Base-by-base conservation (phyloP, 2,888 invertebrate species). In the Aquatica leii region DNA sequence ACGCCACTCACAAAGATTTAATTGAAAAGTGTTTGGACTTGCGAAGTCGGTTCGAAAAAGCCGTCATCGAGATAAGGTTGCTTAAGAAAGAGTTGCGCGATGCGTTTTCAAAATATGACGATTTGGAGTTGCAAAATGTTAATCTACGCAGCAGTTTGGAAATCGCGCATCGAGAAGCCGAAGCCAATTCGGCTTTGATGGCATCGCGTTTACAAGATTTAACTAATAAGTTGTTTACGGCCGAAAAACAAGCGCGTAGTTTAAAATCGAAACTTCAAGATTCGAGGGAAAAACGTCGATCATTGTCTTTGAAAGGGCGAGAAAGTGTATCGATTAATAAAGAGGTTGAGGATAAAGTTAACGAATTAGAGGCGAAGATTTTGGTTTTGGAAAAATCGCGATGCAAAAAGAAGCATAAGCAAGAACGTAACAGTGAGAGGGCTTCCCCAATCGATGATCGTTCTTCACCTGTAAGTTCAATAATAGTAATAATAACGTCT, bases 191-290 rank as follows among this genome's bases (percentile, higher is more conserved):
- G 40, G 88, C 90, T 67, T 82, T 94, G 73, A 91, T 95, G 89
- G 92, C 91, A 0, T 90, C 90, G 18, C 86, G 94, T 52, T 90
- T 96, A 62, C 89, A 94, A 76, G 93, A 94, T 77, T 82, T 96
- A 24, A 94, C 94, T 0, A 86, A 88, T 57, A 95, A 95, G 78
- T 84, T 95, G 63, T 89, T 89, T 5, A 86, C 88, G 0, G 92
- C 93, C 0, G 95, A 95, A 76, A 91, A 92, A 72, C 93, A 93
- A 80, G 90, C 92, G 6, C 85, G 93, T 57, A 88, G 87, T 1
- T 78, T 93, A 17, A 93, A 93, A 80, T 91, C 91, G 73, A 94
- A 94, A 79, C 83, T 93, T 64, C 88, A 90, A 68, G 94, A 94
- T 75, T 88, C 88, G 0, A 85, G 90, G 71, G 92, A 92, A 73